Evolutionary conservation across 2,888 invertebrate genomes (phyloP), one percentile per base, ranked within the genome.

Genomic region (Aradus depressus): DNA sequence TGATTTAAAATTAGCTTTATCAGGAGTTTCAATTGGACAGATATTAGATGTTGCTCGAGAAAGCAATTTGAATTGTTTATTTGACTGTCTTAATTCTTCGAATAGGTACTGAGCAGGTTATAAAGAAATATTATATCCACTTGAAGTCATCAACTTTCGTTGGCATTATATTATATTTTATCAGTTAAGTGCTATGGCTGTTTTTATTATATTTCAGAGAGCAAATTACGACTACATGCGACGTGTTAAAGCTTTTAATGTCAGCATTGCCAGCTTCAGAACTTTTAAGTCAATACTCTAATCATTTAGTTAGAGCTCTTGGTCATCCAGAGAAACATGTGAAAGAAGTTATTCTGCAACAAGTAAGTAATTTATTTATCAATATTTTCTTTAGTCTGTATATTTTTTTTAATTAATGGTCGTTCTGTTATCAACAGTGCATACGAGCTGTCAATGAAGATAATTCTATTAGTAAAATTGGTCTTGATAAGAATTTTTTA

Each of bases 211-310:
- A 53, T 64, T 63, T 44, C 62, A 79, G 80, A 57, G 71, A 75
- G 52, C 75, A 79, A 62, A 68, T 77, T 3, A 73, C 75, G 59
- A 62, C 79, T 51, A 75, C 80, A 16, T 79, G 79, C 63, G 79
- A 81, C 61, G 75, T 84, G 4, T 66, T 84, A 31, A 70, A 75
- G 37, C 66, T 75, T 53, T 76, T 81, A 61, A 74, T 87, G 65
- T 71, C 75, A 8, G 77, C 77, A 60, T 69, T 84, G 58, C 71
- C 71, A 50, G 66, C 79, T 41, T 75, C 74, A n/a, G 75, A 77
- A 58, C 71, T 77, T 25, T 68, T 80, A 2, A 72, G 69, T 59
- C 72, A 74, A 49, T 79, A 80, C 62, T 76, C 75, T 18, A 67
- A 70, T 23, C 67, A 77, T 44, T 64, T 83, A 22, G 75, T 77